Conservation (phyloP, 2,797 vertebrate genomes). For the Cercopithecus petaurista region DNA sequence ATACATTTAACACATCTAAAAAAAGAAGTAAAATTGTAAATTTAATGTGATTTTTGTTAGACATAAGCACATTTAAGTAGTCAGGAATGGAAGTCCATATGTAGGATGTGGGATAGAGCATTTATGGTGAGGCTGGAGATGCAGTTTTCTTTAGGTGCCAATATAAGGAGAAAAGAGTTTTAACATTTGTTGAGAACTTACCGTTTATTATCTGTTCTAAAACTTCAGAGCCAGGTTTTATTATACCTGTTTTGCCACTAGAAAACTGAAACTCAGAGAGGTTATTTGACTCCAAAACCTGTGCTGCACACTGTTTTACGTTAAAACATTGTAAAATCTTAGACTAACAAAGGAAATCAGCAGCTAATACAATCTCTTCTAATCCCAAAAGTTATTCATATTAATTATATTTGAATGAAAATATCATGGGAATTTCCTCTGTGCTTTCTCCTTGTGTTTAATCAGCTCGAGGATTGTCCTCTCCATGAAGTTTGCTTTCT, state of each 20-base stretch:
- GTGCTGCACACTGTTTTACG: background rate
- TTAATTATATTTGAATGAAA: slow-evolving; percentile 7
- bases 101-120: background rate
- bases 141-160: slow-evolving; percentile 43
- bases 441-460: background rate
- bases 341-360: background rate
- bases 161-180: slow-evolving; percentile 25
- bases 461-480: background rate
- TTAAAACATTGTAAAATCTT: background rate
- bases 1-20: slow-evolving; percentile 19
- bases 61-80: background rate
- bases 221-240: background rate
- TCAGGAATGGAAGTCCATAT: background rate
- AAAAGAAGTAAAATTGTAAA: slow-evolving; percentile 35
- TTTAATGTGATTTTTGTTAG: slow-evolving; percentile 32
- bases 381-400: background rate
- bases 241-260: background rate
- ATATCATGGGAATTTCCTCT: background rate
- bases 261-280: background rate
- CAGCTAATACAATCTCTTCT: background rate
- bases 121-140: background rate
- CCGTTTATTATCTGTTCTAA: background rate
- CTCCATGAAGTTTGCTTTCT: background rate
- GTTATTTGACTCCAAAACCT: background rate
- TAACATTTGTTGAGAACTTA: slow-evolving; percentile 35